These are phyloP conservation scores for Characodon lateralis DNA, from an alignment of 2,797 vertebrate species.

Conservation along the genomic window DNA sequence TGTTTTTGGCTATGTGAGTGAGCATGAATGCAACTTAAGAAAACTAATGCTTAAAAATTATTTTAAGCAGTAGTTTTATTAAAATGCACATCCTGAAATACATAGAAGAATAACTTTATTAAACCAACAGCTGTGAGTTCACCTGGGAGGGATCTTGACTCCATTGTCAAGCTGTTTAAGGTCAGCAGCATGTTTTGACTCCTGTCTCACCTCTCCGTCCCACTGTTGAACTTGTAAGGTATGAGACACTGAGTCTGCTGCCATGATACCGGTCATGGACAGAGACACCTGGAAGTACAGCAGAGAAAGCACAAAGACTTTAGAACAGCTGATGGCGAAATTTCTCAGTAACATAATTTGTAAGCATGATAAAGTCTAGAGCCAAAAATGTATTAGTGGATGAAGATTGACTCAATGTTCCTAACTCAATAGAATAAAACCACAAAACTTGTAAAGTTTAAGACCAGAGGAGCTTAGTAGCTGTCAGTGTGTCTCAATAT, in stretches of 20 bases:
- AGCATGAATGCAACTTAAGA: neutral
- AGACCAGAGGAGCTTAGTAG: neutral
- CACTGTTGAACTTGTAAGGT: slow-evolving; percentile 96
- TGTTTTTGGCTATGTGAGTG: neutral
- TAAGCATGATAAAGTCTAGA: too few relatives aligned
- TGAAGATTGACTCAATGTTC: neutral
- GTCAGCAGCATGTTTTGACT: slow-evolving; percentile 90
- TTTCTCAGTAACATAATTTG: neutral
- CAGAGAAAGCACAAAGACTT: neutral
- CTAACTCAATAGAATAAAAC: neutral
- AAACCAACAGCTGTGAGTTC: slow-evolving; percentile 5
- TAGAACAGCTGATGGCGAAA: neutral
- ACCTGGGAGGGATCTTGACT: slow-evolving; percentile 96
- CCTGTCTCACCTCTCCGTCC: slow-evolving; percentile 96
- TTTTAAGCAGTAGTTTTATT: neutral
- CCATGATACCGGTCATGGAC: slow-evolving; percentile 90
- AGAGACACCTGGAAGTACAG: slow-evolving; percentile 85
- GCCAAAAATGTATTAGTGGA: neutral
- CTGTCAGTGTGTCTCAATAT: neutral
- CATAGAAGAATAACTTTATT: neutral
- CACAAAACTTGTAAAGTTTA: neutral
- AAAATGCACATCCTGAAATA: neutral
- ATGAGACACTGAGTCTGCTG: slow-evolving; percentile 95
- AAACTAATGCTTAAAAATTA: neutral
- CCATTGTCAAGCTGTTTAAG: slow-evolving; percentile 95